Evolutionary conservation across 2,113 vertebrate genomes (phyloP).

Genomic region (Corythaeola cristata): DNA sequence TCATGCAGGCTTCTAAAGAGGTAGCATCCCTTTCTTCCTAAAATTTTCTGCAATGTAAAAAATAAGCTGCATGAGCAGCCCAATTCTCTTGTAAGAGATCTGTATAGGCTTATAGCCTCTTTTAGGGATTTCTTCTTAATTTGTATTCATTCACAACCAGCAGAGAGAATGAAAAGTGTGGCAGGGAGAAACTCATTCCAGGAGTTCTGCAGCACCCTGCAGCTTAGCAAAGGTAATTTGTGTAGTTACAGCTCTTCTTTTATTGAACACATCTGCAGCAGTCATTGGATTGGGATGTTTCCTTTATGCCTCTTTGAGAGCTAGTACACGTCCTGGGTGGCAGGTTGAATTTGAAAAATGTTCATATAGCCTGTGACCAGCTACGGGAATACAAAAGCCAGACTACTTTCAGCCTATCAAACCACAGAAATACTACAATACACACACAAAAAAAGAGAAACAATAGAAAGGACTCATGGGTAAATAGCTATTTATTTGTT

Average conservation of each 20-base stretch:
- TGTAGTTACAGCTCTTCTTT: constrained; percentile 58
- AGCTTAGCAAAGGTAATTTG: constrained; percentile 48
- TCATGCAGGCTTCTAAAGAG: not conserved
- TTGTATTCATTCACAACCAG: constrained; percentile 52
- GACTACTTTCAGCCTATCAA: constrained; percentile 16
- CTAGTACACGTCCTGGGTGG: constrained; percentile 18
- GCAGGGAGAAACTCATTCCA: constrained; percentile 48
- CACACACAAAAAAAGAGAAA: not conserved
- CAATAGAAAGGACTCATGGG: not conserved
- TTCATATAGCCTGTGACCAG: constrained; percentile 18
- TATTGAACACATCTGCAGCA: constrained; percentile 47
- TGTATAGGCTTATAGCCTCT: constrained; percentile 11
- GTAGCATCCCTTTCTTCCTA: not conserved
- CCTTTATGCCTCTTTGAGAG: constrained; percentile 32
- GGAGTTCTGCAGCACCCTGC: constrained; percentile 45
- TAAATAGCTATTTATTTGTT: constrained; percentile 67
- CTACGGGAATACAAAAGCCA: constrained; percentile 34
- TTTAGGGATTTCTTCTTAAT: constrained; percentile 38
- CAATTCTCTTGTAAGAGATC: not conserved
- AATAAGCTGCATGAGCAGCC: not conserved
- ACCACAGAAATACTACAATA: not conserved
- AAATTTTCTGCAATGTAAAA: not conserved
- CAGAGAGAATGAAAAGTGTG: constrained; percentile 46
- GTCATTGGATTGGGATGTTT: constrained; percentile 37
- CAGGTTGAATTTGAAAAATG: constrained; percentile 42